Evolutionary conservation across 2,888 invertebrate species (phyloP).

Genomic region (Ethmia dodecea): DNA sequence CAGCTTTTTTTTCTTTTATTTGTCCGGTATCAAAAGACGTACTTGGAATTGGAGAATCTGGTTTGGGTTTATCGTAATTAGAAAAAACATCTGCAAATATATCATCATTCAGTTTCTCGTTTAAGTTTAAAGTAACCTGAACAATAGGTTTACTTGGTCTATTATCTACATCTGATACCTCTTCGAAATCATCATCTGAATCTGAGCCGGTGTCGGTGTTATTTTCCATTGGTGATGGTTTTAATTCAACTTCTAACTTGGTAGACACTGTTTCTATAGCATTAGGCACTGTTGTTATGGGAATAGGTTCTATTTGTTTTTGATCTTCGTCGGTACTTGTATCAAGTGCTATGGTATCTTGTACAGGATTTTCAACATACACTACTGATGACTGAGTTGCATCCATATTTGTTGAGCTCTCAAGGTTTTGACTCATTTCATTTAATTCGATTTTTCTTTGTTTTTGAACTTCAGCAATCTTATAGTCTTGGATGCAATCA

Average conservation of each 20-base stretch:
- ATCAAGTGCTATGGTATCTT: conserved; percentile 45
- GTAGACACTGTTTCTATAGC: too few relatives aligned
- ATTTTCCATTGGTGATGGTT: conserved; percentile 19
- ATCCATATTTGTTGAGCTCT: conserved; percentile 17
- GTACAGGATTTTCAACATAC: conserved; percentile 34
- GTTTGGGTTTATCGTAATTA: too few relatives aligned
- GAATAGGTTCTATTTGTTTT: too few relatives aligned
- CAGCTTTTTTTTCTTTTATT: too few relatives aligned
- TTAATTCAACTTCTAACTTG: too few relatives aligned
- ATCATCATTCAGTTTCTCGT: conserved; percentile 70
- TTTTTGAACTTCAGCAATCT: conserved; percentile 23
- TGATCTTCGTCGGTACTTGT: conserved; percentile 36
- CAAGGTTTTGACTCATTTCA: conserved; percentile 7
- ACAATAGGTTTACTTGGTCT: conserved; percentile 51
- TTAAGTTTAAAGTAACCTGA: conserved; percentile 59
- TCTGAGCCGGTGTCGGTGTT: too few relatives aligned
- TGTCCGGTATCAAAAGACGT: too few relatives aligned
- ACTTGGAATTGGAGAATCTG: too few relatives aligned
- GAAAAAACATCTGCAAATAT: conserved; percentile 86
- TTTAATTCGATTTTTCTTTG: conserved; percentile 14
- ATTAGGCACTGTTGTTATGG: too few relatives aligned
- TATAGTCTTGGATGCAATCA: conserved; percentile 43
- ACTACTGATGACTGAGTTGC: conserved; percentile 44
- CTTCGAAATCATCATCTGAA: conserved; percentile 75
- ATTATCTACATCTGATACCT: conserved; percentile 57